phyloP scores from a whole-genome alignment of 2,797 vertebrate species.

The Neostethus bicornis region DNA sequence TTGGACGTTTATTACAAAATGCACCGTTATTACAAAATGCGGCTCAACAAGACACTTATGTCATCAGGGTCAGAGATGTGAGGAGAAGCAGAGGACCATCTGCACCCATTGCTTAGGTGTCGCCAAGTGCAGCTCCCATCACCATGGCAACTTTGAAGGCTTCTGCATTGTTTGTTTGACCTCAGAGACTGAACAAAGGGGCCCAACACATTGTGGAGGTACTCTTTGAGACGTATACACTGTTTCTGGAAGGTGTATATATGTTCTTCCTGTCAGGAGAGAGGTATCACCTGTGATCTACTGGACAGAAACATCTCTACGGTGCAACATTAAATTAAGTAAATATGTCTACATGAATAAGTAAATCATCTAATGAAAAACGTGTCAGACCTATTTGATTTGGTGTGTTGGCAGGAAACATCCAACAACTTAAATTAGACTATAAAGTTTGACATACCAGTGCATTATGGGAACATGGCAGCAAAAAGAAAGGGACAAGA shows the following conservation, averaged over 20 bases:
- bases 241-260: slow-evolving; percentile 67
- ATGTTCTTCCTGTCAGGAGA: slow-evolving; percentile 43
- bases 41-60: not conserved
- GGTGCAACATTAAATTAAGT: not conserved
- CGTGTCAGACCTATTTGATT: no score
- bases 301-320: not conserved
- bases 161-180: slow-evolving; percentile 76
- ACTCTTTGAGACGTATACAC: slow-evolving; percentile 82
- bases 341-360: no score
- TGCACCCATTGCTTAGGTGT: slow-evolving; percentile 53
- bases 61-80: slow-evolving; percentile 10
- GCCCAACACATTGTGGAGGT: slow-evolving; percentile 80
- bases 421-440: no score
- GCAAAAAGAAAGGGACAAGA: not conserved
- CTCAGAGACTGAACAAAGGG: slow-evolving; percentile 81
- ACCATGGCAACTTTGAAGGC: slow-evolving; percentile 72
- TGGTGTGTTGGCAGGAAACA: no score
- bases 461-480: no score
- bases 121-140: slow-evolving; percentile 83
- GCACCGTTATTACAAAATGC: no score
- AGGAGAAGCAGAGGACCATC: slow-evolving; percentile 50
- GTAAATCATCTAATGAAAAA: no score
- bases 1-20: no score
- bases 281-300: not conserved
- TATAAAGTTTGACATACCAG: not conserved